Conservation (phyloP, 2,113 vertebrate genomes). For the Xyliphius kryptos region DNA sequence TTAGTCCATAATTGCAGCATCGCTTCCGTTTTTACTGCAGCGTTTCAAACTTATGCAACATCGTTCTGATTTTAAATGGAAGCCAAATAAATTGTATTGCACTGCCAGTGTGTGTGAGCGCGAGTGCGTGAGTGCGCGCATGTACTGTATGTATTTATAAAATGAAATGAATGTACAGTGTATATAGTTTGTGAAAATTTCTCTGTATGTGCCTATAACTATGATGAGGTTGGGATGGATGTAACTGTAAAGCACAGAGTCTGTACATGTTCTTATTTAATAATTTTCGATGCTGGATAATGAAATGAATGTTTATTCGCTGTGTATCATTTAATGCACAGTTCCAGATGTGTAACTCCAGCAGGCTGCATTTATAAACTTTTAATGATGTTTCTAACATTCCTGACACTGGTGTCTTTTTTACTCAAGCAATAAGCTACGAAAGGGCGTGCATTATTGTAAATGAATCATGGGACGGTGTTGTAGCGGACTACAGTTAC, state of each 20-base stretch:
- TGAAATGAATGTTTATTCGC: slow-evolving; percentile 71
- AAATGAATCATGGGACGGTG: too few relatives aligned
- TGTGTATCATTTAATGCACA: too few relatives aligned
- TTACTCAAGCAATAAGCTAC: too few relatives aligned
- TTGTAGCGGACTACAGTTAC: too few relatives aligned
- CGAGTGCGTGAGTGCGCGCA: slow-evolving; percentile 42
- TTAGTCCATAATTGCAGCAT: slow-evolving; percentile 1
- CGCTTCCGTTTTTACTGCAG: slow-evolving; percentile 38
- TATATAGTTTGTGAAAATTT: slow-evolving; percentile 59
- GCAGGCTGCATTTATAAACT: slow-evolving; percentile 22
- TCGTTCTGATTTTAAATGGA: slow-evolving; percentile 63
- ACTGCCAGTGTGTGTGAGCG: slow-evolving; percentile 55
- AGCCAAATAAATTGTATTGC: slow-evolving; percentile 60
- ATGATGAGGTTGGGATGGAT: slow-evolving; percentile 58
- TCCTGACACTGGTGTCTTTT: too few relatives aligned
- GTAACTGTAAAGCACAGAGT: slow-evolving; percentile 69
- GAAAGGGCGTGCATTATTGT: too few relatives aligned
- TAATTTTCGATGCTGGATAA: slow-evolving; percentile 48
- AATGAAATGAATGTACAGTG: slow-evolving; percentile 50
- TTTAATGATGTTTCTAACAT: too few relatives aligned
- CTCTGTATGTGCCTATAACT: slow-evolving; percentile 44
- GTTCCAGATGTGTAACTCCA: too few relatives aligned
- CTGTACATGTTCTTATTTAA: slow-evolving; percentile 37
- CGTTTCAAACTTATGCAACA: slow-evolving; percentile 85
- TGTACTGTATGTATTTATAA: slow-evolving; percentile 44